These are phyloP conservation scores for Ceyx margarethae DNA, from an alignment of 2,113 vertebrate species.

Conservation along the genomic window DNA sequence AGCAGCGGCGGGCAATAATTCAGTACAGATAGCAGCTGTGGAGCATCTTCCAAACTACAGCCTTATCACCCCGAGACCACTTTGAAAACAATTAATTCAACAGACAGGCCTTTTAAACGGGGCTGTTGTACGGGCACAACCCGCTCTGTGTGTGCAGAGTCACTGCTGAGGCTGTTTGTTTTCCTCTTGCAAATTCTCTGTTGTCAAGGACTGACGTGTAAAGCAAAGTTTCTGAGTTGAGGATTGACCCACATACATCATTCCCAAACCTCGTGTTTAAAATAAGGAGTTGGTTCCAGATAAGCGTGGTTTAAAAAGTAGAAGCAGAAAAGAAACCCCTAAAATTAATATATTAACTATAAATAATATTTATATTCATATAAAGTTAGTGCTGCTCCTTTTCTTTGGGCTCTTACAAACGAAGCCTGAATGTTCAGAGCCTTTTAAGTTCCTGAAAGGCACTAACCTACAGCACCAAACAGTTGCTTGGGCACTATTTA, in stretches of 20 bases:
- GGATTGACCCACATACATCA: conserved; percentile 15
- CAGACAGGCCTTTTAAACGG: background rate
- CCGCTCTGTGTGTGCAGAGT: background rate
- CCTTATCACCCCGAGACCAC: background rate
- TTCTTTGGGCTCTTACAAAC: background rate
- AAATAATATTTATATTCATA: background rate
- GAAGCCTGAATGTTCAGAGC: background rate
- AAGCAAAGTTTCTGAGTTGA: conserved; percentile 21
- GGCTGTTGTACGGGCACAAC: background rate
- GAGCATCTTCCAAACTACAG: background rate
- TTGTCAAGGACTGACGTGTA: background rate
- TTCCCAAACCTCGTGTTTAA: conserved; percentile 6
- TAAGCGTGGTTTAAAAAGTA: background rate
- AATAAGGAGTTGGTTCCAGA: background rate
- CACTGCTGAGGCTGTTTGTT: background rate
- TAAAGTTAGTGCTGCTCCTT: background rate
- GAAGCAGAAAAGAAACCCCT: background rate
- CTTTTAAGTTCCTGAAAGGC: background rate
- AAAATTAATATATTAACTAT: background rate
- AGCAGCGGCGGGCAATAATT: background rate
- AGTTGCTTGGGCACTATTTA: background rate
- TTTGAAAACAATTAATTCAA: background rate
- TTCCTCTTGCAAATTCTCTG: background rate
- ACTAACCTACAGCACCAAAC: background rate
- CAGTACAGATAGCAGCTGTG: background rate